These are phyloP conservation scores for silkworm (Bombyx mori) DNA, from an alignment of 1,140 invertebrate species.

Conservation along the genomic window DNA sequence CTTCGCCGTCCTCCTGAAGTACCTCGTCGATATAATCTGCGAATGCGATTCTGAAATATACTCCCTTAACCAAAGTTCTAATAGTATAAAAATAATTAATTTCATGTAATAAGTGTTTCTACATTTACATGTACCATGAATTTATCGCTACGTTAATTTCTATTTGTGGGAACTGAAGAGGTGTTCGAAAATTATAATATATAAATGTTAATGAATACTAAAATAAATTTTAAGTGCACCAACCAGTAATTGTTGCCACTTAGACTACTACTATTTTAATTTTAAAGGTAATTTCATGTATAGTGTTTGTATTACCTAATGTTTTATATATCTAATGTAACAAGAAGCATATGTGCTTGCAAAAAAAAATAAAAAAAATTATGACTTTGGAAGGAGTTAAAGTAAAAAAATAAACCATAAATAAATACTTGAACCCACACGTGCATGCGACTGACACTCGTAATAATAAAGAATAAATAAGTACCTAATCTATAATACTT, in stretches of 20 bases:
- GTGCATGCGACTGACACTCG: conserved; percentile 68
- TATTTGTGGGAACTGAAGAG: no score
- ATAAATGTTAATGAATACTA: not conserved
- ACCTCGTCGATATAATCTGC: conserved; percentile 87
- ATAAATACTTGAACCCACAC: conserved; percentile 52
- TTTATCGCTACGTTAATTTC: no score
- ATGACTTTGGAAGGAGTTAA: conserved; percentile 14
- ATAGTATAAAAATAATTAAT: no score
- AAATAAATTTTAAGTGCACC: not conserved
- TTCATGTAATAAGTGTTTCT: no score
- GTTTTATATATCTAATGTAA: conserved; percentile 10
- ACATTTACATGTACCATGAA: no score
- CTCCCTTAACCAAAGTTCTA: not conserved
- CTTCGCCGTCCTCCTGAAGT: conserved; percentile 80
- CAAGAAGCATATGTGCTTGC: conserved; percentile 30
- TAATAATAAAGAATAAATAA: conserved; percentile 63
- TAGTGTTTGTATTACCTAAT: not conserved
- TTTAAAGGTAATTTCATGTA: not conserved
- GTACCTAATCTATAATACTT: conserved; percentile 74
- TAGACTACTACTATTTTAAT: no score
- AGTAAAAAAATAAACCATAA: conserved; percentile 26
- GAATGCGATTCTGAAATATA: conserved; percentile 15
- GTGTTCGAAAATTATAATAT: not conserved
- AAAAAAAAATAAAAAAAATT: conserved; percentile 26
- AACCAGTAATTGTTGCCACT: no score